Percentiles rank a stretch among this genome's conserved stretches.
Conservation (phyloP, 2,888 invertebrate genomes). For the Tineola bisselliella region DNA sequence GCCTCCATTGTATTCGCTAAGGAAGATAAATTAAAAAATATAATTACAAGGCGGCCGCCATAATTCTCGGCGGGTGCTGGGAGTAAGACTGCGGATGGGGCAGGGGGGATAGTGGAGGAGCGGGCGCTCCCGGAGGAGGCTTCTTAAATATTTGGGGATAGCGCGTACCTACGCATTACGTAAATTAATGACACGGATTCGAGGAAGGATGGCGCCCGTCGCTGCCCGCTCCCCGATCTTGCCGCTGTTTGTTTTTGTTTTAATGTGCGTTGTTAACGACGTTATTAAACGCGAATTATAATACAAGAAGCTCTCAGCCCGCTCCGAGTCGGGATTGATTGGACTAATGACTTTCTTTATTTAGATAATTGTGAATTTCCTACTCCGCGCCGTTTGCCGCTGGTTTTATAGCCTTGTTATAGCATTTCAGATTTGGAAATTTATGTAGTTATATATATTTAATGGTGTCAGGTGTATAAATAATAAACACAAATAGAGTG, state of each 20-base stretch:
- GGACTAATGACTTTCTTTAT: slow-evolving; percentile 59
- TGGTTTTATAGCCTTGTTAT: not conserved
- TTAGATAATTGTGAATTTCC: slow-evolving; percentile 45
- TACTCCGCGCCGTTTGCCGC: slow-evolving; percentile 27
- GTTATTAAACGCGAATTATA: slow-evolving; percentile 64
- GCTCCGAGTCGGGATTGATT: slow-evolving; percentile 41
- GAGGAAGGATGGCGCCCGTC: slow-evolving; percentile 64
- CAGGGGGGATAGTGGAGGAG: slow-evolving; percentile 53
- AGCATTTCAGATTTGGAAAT: not conserved
- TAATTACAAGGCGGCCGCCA: slow-evolving; percentile 75
- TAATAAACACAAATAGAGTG: not conserved
- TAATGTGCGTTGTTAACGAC: slow-evolving; percentile 66
- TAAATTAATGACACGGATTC: slow-evolving; percentile 70
- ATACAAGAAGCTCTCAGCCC: slow-evolving; percentile 31
- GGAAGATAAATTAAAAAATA: slow-evolving; percentile 78
- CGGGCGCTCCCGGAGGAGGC: slow-evolving; percentile 67
- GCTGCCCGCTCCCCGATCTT: slow-evolving; percentile 32
- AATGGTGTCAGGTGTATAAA: not conserved
- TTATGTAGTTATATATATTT: not conserved
- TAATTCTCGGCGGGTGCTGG: slow-evolving; percentile 65
- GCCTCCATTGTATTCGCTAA: slow-evolving; percentile 71
- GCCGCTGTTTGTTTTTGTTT: slow-evolving; percentile 63
- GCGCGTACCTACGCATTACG: slow-evolving; percentile 70
- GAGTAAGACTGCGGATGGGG: slow-evolving; percentile 32
- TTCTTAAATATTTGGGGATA: slow-evolving; percentile 70